These are phyloP conservation scores for Amazonetta brasiliensis DNA, from an alignment of 2,797 vertebrate species.

Conservation along the genomic window DNA sequence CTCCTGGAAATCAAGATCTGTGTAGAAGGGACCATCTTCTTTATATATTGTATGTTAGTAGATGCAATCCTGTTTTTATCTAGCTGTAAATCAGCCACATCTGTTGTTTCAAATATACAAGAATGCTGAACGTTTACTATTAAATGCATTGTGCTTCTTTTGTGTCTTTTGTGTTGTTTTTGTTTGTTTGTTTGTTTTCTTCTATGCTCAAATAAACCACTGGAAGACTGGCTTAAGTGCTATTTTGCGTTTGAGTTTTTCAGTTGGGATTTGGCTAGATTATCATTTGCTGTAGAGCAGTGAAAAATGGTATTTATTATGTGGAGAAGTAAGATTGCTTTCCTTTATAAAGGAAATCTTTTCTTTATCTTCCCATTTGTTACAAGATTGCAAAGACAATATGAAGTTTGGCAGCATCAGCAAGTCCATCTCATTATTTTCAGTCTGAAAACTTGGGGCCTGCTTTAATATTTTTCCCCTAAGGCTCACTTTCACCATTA, in stretches of 20 bases:
- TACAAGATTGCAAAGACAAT: not conserved
- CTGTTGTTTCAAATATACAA: not conserved
- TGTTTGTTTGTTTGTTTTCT: not conserved
- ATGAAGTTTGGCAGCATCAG: not conserved
- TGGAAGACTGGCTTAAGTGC: not conserved
- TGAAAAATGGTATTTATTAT: conserved; percentile 29
- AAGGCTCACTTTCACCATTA: not conserved
- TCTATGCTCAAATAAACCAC: not conserved
- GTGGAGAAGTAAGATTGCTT: not conserved
- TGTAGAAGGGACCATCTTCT: not conserved
- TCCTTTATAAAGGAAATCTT: not conserved
- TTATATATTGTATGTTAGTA: not conserved
- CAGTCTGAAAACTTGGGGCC: not conserved
- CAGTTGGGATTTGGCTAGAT: not conserved
- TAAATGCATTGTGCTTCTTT: not conserved
- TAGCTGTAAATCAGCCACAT: not conserved
- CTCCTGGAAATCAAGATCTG: not conserved
- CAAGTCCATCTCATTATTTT: not conserved
- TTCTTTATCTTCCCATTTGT: not conserved
- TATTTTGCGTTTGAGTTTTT: not conserved
- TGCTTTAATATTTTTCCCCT: not conserved
- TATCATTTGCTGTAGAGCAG: not conserved
- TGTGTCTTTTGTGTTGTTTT: no score
- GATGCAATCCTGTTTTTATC: not conserved
- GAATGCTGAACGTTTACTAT: not conserved